Evolutionary conservation across 2,113 vertebrate genomes (phyloP), one percentile per base, ranked within the genome.

Genomic region (Chaetodon auriga): DNA sequence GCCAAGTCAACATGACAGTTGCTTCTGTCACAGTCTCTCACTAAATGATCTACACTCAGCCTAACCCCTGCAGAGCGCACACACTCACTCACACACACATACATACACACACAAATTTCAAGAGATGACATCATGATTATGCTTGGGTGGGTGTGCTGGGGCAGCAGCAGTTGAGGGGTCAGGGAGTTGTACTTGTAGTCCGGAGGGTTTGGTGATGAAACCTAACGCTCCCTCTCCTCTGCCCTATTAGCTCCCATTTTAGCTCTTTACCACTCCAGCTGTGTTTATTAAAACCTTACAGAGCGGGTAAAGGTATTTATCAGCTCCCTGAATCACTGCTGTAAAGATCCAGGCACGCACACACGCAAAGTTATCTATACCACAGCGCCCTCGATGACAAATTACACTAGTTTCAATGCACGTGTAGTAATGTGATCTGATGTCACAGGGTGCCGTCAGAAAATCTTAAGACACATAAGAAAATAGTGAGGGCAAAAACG

Each of bases 1-100:
- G 84, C 71, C 85, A 75, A 81, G 83, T 89, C 90, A 90, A 84
- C 87, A 81, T 80, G 89, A 93, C 86, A 89, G 89, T 79, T 80
- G 80, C 85, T 70, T 80, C 86, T 81, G 86, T 84, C 87, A 82
- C 58, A 55, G 60, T 38, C 38, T 21, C 53, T 63, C 36, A 38
- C 79, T 90, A 38, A 62, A 68, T 80, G 45, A 68, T 82, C 55
- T 53, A 57, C 55, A 69, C 35, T 84, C 35, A 25, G 7, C 78
- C 63, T 14, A 62, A 55, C 58, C 53, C 58, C 54, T 41, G 16
- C 68, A 16, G 70, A 35, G 45, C 54, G 53, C 65, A 36, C 49
- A 38, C n/a, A 66, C 45, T n/a, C 49, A 38, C 62, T 55, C 57
- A 61, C 36, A 14, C 68, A 55, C 70, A 66, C 61, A 63, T 60